phyloP scores from a whole-genome alignment of 2,888 invertebrate species.

The Macrophya annulata region DNA sequence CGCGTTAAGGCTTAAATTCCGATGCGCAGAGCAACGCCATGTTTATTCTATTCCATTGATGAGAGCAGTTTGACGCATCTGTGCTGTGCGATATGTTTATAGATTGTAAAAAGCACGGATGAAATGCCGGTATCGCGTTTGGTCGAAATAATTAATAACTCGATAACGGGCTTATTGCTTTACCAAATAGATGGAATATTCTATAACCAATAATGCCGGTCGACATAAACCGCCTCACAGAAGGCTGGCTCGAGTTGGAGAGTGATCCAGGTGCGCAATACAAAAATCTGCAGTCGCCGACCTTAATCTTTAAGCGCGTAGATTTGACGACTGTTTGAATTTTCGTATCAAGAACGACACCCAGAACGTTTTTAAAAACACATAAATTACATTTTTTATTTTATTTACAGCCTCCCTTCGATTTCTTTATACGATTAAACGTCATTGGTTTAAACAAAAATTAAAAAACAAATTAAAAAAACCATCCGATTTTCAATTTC shows the following conservation, averaged over 20 bases:
- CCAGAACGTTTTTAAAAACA: background rate
- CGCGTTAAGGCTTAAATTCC: background rate
- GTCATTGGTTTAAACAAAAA: background rate
- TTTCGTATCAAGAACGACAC: background rate
- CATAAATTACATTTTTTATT: background rate
- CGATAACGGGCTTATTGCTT: constrained; percentile 19
- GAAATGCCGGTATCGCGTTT: background rate
- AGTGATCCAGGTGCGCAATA: constrained; percentile 91
- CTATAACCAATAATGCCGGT: constrained; percentile 87
- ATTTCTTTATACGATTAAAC: background rate
- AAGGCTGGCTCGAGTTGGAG: constrained; percentile 98
- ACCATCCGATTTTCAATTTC: background rate
- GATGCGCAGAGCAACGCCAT: constrained; percentile 21
- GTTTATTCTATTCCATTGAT: constrained; percentile 30
- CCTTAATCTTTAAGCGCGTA: constrained; percentile 1
- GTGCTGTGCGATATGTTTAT: constrained; percentile 27
- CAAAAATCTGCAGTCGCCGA: constrained; percentile 12
- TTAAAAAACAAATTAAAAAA: background rate
- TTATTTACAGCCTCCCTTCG: background rate
- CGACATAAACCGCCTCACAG: constrained; percentile 92
- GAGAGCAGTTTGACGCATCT: constrained; percentile 36
- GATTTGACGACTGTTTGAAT: background rate
- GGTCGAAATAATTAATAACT: constrained; percentile 10
- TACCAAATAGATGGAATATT: constrained; percentile 31
- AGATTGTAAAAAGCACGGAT: constrained; percentile 15